A percentile compares a stretch with the other conserved stretches of the same genome.
Evolutionary conservation across 2,888 invertebrate genomes (phyloP).

Genomic region (Phania funesta): DNA sequence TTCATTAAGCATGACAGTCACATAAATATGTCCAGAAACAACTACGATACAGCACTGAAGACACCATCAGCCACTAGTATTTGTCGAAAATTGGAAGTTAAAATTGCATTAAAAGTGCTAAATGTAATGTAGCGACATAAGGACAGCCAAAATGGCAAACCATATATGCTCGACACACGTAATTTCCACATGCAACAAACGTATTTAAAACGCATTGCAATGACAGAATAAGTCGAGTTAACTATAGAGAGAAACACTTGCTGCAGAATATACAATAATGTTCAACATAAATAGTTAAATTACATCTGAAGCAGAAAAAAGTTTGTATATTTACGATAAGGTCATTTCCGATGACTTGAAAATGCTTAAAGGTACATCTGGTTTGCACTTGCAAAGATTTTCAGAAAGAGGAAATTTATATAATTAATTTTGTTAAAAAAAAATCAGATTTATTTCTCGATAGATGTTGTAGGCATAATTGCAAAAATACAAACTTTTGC

Average conservation of each 20-base stretch:
- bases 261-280: constrained; percentile 41
- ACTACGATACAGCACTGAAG: not conserved
- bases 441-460: not conserved
- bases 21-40: constrained; percentile 35
- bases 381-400: constrained; percentile 9
- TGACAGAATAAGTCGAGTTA: not conserved
- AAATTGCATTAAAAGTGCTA: constrained; percentile 48
- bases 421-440: constrained; percentile 46
- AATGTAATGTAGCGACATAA: constrained; percentile 34
- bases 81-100: constrained; percentile 23
- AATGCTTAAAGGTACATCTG: constrained; percentile 29
- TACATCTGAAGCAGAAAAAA: constrained; percentile 47
- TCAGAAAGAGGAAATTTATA: constrained; percentile 35
- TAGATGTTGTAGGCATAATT: not conserved
- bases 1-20: constrained; percentile 58
- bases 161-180: not conserved
- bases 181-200: not conserved
- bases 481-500: too few species aligned
- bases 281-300: constrained; percentile 57
- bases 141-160: constrained; percentile 1
- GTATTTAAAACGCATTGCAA: constrained; percentile 28
- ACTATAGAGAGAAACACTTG: not conserved
- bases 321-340: constrained; percentile 51
- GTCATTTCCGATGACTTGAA: constrained; percentile 56
- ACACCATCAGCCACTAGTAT: constrained; percentile 8